Percentiles rank a stretch among this genome's conserved stretches.
phyloP scores from a whole-genome alignment of 2,113 vertebrate species.

The Tyrannus savana region DNA sequence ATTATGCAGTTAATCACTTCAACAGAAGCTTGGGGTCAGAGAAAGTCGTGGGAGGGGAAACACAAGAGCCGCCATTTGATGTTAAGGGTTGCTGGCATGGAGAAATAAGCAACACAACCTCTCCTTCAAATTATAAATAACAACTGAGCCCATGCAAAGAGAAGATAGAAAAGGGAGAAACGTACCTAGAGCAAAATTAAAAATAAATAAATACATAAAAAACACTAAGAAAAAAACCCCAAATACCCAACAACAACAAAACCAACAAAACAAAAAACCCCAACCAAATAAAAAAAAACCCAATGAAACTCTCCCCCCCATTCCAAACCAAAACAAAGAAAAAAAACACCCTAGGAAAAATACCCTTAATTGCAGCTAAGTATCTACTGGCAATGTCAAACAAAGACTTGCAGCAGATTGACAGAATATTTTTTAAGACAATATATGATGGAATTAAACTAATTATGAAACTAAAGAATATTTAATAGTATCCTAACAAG shows the following conservation, averaged over 20 bases:
- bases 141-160: neutral
- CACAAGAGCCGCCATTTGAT: slow-evolving; percentile 17
- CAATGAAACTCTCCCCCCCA: too few species aligned
- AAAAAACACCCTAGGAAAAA: neutral
- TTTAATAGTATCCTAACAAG: neutral
- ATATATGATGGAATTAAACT: neutral
- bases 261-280: neutral
- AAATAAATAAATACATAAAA: neutral
- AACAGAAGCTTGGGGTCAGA: slow-evolving; percentile 43
- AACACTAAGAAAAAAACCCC: neutral
- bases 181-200: neutral
- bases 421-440: neutral
- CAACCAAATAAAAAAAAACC: neutral
- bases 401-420: neutral
- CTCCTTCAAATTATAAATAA: slow-evolving; percentile 25
- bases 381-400: neutral
- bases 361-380: neutral
- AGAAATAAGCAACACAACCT: slow-evolving; percentile 1
- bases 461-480: neutral
- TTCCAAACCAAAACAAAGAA: neutral
- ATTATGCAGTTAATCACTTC: slow-evolving; percentile 33
- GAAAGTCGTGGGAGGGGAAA: slow-evolving; percentile 57
- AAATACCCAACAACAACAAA: neutral
- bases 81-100: neutral
- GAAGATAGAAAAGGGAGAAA: neutral